These are phyloP conservation scores for Illadopsis cleaveri DNA, from an alignment of 2,113 vertebrate species.

Conservation along the genomic window DNA sequence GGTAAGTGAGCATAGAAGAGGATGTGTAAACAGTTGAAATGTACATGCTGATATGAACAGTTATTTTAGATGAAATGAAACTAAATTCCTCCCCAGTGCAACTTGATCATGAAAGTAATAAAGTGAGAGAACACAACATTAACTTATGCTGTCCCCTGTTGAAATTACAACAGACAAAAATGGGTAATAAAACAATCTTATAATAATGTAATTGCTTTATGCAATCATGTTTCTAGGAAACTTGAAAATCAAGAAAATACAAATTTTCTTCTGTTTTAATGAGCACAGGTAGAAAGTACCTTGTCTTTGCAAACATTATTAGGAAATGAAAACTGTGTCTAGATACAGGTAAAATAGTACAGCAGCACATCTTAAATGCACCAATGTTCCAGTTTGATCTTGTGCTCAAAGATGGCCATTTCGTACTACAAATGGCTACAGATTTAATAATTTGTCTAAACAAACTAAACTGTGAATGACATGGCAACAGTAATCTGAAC, in stretches of 20 bases:
- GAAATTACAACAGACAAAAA: slow-evolving; percentile 27
- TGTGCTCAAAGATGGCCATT: neutral
- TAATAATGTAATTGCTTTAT: slow-evolving; percentile 37
- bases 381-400: neutral
- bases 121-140: slow-evolving; percentile 29
- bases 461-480: neutral
- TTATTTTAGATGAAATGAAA: slow-evolving; percentile 2
- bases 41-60: neutral
- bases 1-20: neutral
- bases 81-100: neutral
- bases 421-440: neutral
- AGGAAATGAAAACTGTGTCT: neutral
- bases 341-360: neutral
- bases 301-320: neutral
- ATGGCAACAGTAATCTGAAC: neutral
- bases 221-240: slow-evolving; percentile 22
- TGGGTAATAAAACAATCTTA: neutral
- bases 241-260: neutral
- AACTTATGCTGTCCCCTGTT: neutral
- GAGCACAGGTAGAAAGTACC: neutral
- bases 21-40: neutral
- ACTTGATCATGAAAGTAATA: slow-evolving; percentile 35
- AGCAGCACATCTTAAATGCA: neutral
- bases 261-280: slow-evolving; percentile 9
- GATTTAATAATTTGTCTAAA: neutral